Evolutionary conservation across 1,140 invertebrate species (phyloP), one percentile per base, ranked within the genome.

Genomic region (Sitophilus oryzae): DNA sequence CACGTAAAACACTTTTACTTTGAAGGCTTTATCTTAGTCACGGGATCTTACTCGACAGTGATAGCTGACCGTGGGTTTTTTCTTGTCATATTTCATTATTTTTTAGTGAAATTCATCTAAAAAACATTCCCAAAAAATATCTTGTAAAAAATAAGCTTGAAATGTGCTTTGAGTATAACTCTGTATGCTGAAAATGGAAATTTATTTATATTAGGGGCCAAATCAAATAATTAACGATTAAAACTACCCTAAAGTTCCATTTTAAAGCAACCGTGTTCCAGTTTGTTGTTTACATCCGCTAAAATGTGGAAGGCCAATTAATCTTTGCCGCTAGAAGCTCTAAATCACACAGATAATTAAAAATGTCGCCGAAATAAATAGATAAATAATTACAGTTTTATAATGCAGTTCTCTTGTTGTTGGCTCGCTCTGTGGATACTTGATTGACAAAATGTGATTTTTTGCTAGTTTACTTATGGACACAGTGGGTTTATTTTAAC

Each of bases 261-360:
- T 46, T 30, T 10, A 35, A 46, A 30, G 22, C 22, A 30, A 14
- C 23, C 6, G n/a, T 46, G 21, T 46, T 46, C 34, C 30, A 22
- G 44, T 46, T 42, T 42, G 22, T 46, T 46, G 44, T 46, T 46
- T 46, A 46, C 44, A 46, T 46, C 44, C 44, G 22, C 22, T 46
- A n/a, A 46, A 46, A 46, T 46, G 44, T 46, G 8, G 44, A 25
- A 15, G 10, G 23, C 44, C 21, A 46, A 46, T 46, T 46, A 30
- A 46, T 35, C 44, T 46, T 35, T 46, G 23, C n/a, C 8, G 16
- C 15, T 46, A 46, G 44, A 46, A 46, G 22, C 34, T 46, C 44
- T 46, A 46, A 46, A 46, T 46, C 44, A 35, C 44, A 46, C 21
- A 46, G 23, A 46, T 46, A 46, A 46, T 46, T 46, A 46, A 46